These are phyloP conservation scores for Characodon lateralis DNA, from an alignment of 2,797 vertebrate species.

Conservation along the genomic window DNA sequence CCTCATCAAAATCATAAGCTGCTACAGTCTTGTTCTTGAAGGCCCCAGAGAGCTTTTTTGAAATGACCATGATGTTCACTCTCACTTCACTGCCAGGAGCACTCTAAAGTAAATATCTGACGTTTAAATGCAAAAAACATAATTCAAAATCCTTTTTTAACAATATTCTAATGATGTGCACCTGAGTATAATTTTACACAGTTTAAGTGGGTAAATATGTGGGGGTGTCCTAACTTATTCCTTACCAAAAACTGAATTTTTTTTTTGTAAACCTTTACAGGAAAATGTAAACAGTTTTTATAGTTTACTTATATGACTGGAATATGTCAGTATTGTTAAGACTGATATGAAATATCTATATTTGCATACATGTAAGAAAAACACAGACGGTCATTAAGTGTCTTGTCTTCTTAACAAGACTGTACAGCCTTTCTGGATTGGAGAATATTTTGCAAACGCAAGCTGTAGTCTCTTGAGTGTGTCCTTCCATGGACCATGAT, in stretches of 20 bases:
- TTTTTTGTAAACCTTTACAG: neutral
- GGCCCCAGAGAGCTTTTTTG: neutral
- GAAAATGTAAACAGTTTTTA: neutral
- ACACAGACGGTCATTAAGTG: neutral
- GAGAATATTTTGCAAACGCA: neutral
- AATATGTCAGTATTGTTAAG: neutral
- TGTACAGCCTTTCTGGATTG: neutral
- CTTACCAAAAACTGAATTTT: neutral
- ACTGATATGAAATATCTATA: neutral
- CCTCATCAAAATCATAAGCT: neutral
- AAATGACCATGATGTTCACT: neutral
- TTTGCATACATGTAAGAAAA: neutral
- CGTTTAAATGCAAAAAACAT: neutral
- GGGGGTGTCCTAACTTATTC: neutral
- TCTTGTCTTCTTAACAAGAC: neutral
- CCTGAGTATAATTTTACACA: neutral
- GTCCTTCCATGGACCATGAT: slow-evolving; percentile 19
- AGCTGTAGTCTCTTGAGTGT: neutral
- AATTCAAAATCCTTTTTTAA: neutral
- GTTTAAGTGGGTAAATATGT: neutral
- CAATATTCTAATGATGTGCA: neutral
- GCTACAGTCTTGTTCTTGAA: neutral
- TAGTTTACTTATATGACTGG: neutral
- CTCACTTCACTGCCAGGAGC: neutral
- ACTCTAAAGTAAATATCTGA: neutral